These are phyloP conservation scores for Cerceris rybyensis DNA, from an alignment of 2,888 invertebrate species.

Conservation along the genomic window DNA sequence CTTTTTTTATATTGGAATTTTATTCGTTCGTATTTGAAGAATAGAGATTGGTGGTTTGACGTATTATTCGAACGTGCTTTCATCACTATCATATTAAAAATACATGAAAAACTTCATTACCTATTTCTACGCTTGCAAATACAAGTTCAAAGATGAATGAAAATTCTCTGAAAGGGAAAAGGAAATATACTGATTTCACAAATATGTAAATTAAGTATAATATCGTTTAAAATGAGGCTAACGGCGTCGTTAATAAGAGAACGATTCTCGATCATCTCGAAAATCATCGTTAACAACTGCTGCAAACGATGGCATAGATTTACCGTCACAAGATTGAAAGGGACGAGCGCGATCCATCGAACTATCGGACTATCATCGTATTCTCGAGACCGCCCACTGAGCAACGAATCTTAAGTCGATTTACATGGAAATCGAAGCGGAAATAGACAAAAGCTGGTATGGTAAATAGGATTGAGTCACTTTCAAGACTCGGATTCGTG, in stretches of 20 bases:
- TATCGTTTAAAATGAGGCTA: constrained; percentile 45
- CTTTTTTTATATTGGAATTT: too few species aligned
- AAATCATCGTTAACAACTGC: constrained; percentile 40
- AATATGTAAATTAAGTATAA: constrained; percentile 27
- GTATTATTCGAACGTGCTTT: too few species aligned
- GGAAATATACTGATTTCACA: not conserved
- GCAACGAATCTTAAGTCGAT: constrained; percentile 53
- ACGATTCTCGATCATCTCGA: constrained; percentile 32
- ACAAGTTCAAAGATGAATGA: too few species aligned
- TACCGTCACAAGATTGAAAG: constrained; percentile 30
- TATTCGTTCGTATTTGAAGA: too few species aligned
- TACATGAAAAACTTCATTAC: too few species aligned
- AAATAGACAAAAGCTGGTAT: constrained; percentile 52
- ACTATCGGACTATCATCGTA: constrained; percentile 35
- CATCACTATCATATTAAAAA: too few species aligned
- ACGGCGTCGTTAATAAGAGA: constrained; percentile 43
- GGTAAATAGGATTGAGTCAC: constrained; percentile 42
- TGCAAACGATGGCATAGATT: constrained; percentile 16
- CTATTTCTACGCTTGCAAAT: too few species aligned
- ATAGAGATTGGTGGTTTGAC: too few species aligned
- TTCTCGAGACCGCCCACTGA: constrained; percentile 38
- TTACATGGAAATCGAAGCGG: constrained; percentile 58
- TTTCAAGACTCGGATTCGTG: constrained; percentile 18
- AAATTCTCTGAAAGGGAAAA: not conserved
- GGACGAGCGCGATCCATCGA: constrained; percentile 16